These are phyloP conservation scores for Heliconius sara DNA, from an alignment of 2,888 invertebrate species.

Conservation along the genomic window DNA sequence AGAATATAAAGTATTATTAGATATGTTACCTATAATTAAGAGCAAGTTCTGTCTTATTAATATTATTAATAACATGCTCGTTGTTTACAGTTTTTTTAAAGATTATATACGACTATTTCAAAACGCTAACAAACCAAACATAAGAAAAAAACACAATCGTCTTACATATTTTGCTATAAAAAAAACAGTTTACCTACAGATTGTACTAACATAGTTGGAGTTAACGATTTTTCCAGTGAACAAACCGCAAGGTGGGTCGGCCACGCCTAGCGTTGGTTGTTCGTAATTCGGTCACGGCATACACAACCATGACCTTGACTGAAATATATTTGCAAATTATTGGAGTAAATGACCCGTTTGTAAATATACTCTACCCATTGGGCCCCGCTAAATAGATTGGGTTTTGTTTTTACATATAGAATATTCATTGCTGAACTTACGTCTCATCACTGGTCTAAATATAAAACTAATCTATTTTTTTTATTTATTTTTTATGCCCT, in stretches of 20 bases:
- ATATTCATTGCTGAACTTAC: constrained; percentile 22
- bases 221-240: constrained; percentile 44
- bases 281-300: constrained; percentile 42
- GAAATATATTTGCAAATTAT: constrained; percentile 33
- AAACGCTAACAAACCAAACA: too few species aligned
- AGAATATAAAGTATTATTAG: not conserved
- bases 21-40: not conserved
- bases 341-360: constrained; percentile 36
- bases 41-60: not conserved
- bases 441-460: not conserved
- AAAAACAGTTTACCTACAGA: constrained; percentile 20
- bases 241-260: constrained; percentile 44
- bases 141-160: too few species aligned
- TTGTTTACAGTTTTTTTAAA: not conserved
- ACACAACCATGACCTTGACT: constrained; percentile 46
- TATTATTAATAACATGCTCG: not conserved
- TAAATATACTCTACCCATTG: constrained; percentile 34
- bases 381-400: constrained; percentile 29
- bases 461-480: not conserved
- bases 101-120: too few species aligned
- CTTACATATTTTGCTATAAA: not conserved
- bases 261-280: constrained; percentile 41
- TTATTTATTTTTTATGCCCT: not conserved
- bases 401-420: constrained; percentile 26
- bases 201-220: constrained; percentile 28